Evolutionary conservation across 2,888 invertebrate species (phyloP), one percentile per base, ranked within the genome.

Genomic region (Agriopis aurantiaria): DNA sequence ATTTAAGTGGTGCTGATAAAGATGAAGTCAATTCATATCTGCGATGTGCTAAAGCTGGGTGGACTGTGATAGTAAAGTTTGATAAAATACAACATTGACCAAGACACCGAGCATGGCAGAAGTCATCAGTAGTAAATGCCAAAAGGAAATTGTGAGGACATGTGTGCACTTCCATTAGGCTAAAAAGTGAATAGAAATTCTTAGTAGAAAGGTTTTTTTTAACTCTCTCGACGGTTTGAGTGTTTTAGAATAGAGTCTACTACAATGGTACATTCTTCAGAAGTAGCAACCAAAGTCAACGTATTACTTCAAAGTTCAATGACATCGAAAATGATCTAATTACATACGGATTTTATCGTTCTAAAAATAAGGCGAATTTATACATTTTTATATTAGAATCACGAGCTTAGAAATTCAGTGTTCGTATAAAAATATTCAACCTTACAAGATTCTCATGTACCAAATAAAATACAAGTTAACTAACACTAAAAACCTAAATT

Each of bases 61-160:
- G n/a, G n/a, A n/a, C 2, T 51, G 51, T 49, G 14, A 14, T 8
- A 49, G 8, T 51, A 3, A 17, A 51, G 17, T 17, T 17, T 51
- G 51, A 17, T 17, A 51, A 14, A 51, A 51, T 51, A 6, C 11
- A 52, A 52, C 83, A 83, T 85, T 80, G 83, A 75, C 61, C 64
- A 58, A 69, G 63, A 75, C 75, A 43, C 52, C 53, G 75, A 68
- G 77, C 74, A 69, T 75, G 71, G 68, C 71, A 76, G 69, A 66
- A 79, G 84, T 88, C 88, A 88, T 87, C 88, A 86, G 82, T 78
- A 81, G 83, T 85, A 85, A 86, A 87, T 88, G 87, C 85, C 82
- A 46, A 11, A 81, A 81, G 83, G 79, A 84, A 85, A 86, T 85
- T 83, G 80, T 83, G 68, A 43, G 74, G 70, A 69, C 72, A 74